Evolutionary conservation across 2,888 invertebrate species (phyloP).

Genomic region (Seira musarum): DNA sequence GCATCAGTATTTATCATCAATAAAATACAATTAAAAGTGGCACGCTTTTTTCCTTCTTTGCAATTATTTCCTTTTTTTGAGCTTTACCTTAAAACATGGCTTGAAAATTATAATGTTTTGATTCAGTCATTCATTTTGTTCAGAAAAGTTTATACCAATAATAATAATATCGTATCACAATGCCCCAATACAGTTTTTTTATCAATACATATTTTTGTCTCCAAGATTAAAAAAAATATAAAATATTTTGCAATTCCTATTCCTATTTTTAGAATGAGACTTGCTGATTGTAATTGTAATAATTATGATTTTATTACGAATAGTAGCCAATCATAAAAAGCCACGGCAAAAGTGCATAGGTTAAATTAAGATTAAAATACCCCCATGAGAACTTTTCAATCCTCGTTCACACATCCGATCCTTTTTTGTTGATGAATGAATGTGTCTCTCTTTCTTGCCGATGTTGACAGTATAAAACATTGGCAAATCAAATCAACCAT

Average conservation of each 20-base stretch:
- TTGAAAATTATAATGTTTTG: constrained; percentile 1
- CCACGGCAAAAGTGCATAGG: not conserved
- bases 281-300: not conserved
- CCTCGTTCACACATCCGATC: constrained; percentile 45
- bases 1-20: not conserved
- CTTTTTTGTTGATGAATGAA: not conserved
- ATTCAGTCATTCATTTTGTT: constrained; percentile 1
- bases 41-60: constrained; percentile 35
- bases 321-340: not conserved
- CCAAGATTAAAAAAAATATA: not conserved
- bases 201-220: not conserved
- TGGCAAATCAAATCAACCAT: constrained; percentile 28
- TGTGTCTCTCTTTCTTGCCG: not conserved
- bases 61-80: constrained; percentile 22
- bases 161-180: constrained; percentile 1
- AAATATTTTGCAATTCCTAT: not conserved
- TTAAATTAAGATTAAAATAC: too few species aligned
- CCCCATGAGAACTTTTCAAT: constrained; percentile 42
- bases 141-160: not conserved
- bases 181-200: constrained; percentile 1
- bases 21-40: constrained; percentile 38
- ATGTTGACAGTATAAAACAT: constrained; percentile 20
- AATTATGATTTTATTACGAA: not conserved
- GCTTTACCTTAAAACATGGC: constrained; percentile 21
- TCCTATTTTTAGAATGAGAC: not conserved